phyloP scores from a whole-genome alignment of 2,113 vertebrate species.

The Strigops habroptila region DNA sequence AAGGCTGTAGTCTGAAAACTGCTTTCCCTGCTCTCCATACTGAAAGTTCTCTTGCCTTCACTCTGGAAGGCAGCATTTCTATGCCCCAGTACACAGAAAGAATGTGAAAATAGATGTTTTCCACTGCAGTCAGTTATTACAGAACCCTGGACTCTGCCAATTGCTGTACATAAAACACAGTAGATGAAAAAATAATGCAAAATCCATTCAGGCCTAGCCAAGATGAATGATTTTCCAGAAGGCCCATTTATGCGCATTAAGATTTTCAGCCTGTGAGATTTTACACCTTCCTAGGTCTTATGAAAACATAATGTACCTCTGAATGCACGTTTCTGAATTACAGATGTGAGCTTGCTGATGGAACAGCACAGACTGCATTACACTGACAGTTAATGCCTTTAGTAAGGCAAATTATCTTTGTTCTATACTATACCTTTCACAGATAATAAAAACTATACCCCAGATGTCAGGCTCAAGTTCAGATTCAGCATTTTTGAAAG shows the following conservation, averaged over 20 bases:
- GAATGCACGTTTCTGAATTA: neutral
- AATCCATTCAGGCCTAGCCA: neutral
- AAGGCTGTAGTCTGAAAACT: neutral
- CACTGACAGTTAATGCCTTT: neutral
- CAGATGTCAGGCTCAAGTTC: neutral
- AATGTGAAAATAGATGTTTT: slow-evolving; percentile 4
- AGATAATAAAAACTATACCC: neutral
- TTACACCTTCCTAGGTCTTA: neutral
- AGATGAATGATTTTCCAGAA: slow-evolving; percentile 8
- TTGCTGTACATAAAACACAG: neutral
- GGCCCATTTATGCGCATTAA: neutral
- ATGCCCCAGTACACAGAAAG: neutral
- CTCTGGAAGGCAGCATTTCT: neutral
- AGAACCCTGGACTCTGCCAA: neutral
- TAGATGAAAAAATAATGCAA: neutral
- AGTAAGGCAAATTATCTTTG: neutral
- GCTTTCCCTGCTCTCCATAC: neutral
- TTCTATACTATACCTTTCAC: neutral
- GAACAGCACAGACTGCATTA: neutral
- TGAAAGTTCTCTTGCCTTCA: neutral
- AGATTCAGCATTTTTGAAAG: neutral
- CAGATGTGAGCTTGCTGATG: neutral
- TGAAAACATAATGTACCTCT: neutral
- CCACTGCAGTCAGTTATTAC: neutral
- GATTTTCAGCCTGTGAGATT: neutral